Percentiles rank a stretch among this genome's conserved stretches.
Evolutionary conservation across 2,888 invertebrate species (phyloP).

Genomic region (Terebella lapidaria): DNA sequence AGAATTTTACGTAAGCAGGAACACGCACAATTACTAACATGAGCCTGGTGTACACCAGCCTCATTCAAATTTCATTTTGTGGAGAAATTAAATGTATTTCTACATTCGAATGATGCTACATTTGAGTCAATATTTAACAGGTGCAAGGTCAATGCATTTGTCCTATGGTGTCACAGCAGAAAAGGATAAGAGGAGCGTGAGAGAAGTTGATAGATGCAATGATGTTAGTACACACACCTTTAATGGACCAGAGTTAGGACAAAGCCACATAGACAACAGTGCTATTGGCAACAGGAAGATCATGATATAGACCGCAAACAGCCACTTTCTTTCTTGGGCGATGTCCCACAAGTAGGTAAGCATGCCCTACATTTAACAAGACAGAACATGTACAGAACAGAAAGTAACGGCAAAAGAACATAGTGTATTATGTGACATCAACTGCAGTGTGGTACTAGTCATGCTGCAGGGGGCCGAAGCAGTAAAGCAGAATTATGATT

Average conservation of each 20-base stretch:
- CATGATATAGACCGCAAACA: slow-evolving; percentile 80
- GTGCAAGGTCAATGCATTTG: no score
- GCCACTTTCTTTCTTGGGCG: slow-evolving; percentile 81
- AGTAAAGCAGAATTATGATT: no score
- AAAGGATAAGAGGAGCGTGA: no score
- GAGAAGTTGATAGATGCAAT: neutral
- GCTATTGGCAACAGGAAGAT: slow-evolving; percentile 73
- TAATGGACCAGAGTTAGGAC: slow-evolving; percentile 53
- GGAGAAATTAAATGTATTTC: neutral
- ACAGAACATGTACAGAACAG: neutral
- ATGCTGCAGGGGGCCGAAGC: no score
- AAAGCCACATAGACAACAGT: slow-evolving; percentile 75
- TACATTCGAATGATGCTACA: no score
- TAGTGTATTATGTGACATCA: no score
- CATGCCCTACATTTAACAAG: slow-evolving; percentile 20
- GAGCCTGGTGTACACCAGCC: neutral
- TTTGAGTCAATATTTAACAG: no score
- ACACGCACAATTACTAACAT: neutral
- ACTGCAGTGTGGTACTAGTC: no score
- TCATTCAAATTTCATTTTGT: neutral
- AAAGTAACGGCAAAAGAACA: neutral
- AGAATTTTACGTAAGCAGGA: neutral
- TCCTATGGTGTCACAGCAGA: no score
- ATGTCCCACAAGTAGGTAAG: slow-evolving; percentile 71
- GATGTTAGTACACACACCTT: slow-evolving; percentile 30